Evolutionary conservation across 2,888 invertebrate species (phyloP).

Genomic region (Drosophila austrosaltans): DNA sequence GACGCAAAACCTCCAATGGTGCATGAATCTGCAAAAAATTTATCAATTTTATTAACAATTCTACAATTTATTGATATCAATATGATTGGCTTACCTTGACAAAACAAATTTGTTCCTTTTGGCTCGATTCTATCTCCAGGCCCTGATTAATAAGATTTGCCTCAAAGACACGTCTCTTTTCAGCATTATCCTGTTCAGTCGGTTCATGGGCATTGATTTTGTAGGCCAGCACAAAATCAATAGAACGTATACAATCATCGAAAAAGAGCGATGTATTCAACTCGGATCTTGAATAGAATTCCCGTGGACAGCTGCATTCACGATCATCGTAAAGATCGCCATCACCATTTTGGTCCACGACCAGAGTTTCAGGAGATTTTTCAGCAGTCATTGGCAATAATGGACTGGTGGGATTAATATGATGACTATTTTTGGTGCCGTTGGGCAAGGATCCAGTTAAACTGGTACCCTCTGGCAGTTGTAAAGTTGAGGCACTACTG

Average conservation of each 20-base stretch:
- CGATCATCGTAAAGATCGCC: slow-evolving; percentile 62
- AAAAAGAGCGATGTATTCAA: slow-evolving; percentile 86
- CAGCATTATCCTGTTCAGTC: slow-evolving; percentile 80
- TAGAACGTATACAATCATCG: slow-evolving; percentile 88
- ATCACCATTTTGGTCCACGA: slow-evolving; percentile 27
- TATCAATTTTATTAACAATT: background rate
- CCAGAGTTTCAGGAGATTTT: slow-evolving; percentile 41
- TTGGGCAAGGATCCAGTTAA: slow-evolving; percentile 46
- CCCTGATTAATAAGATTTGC: slow-evolving; percentile 89
- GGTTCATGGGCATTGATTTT: slow-evolving; percentile 86
- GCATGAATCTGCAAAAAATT: slow-evolving; percentile 89
- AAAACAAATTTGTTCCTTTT: slow-evolving; percentile 89
- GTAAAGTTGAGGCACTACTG: slow-evolving; percentile 66
- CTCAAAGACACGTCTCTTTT: slow-evolving; percentile 87
- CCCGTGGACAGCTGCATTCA: slow-evolving; percentile 71
- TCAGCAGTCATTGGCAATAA: slow-evolving; percentile 73
- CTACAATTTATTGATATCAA: background rate
- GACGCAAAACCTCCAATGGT: slow-evolving; percentile 90
- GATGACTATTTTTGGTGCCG: slow-evolving; percentile 46
- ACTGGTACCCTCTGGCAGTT: slow-evolving; percentile 53
- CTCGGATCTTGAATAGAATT: slow-evolving; percentile 66
- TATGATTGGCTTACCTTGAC: slow-evolving; percentile 86
- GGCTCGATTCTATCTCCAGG: slow-evolving; percentile 87
- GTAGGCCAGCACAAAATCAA: slow-evolving; percentile 92
- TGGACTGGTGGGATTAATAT: slow-evolving; percentile 41